Conservation (phyloP, 2,113 vertebrate genomes). For the Shinisaurus crocodilurus region DNA sequence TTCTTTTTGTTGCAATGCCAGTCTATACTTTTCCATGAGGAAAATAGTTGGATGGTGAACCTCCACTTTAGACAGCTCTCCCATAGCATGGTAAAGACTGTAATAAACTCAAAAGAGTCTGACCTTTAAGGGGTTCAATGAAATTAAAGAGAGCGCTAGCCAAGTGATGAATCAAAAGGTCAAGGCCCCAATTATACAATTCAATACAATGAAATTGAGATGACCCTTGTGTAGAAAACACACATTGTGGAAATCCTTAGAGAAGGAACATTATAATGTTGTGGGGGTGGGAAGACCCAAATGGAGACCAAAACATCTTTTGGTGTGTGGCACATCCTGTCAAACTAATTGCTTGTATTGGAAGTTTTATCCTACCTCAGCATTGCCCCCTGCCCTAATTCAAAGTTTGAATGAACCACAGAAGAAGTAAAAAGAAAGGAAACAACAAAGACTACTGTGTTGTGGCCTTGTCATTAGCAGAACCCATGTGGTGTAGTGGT, state of each 20-base stretch:
- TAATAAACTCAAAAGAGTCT: neutral
- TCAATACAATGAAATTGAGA: neutral
- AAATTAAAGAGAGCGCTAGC: neutral
- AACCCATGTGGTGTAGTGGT: too few relatives aligned
- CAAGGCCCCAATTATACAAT: neutral
- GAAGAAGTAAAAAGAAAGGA: too few relatives aligned
- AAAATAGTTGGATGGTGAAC: neutral
- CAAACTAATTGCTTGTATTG: too few relatives aligned
- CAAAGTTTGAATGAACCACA: neutral
- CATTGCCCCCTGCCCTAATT: neutral
- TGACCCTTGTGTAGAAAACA: neutral
- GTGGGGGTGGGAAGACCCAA: neutral
- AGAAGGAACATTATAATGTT: neutral
- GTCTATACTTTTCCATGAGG: neutral
- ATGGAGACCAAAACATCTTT: neutral
- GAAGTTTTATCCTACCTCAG: neutral
- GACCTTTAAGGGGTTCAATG: neutral
- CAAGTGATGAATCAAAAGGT: constrained; percentile 10
- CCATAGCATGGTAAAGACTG: neutral
- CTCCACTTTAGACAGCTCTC: neutral
- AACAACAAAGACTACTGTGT: neutral
- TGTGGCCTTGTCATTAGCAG: neutral
- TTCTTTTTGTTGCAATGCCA: neutral
- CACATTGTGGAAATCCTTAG: neutral
- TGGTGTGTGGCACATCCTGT: neutral